A percentile compares a stretch with the other conserved stretches of the same genome.
Conservation (phyloP, 2,888 invertebrate species). For the Bimastos eiseni region DNA sequence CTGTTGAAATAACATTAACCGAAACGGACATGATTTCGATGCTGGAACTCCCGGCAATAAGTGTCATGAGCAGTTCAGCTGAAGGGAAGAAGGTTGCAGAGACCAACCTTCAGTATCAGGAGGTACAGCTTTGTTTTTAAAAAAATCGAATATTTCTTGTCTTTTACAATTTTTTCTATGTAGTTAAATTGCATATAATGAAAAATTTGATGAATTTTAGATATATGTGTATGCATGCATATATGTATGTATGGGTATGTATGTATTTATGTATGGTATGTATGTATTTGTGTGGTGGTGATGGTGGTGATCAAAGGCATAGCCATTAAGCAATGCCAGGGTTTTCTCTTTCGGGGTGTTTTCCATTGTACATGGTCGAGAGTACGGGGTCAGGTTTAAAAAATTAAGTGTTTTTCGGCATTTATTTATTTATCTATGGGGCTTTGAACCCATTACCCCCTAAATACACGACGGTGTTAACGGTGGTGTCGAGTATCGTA, state of each 20-base stretch:
- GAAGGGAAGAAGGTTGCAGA: slow-evolving; percentile 51
- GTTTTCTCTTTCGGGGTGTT: too few relatives aligned
- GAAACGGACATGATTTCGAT: slow-evolving; percentile 61
- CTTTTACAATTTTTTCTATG: neutral
- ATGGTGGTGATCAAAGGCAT: too few relatives aligned
- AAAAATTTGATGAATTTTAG: neutral
- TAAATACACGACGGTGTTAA: too few relatives aligned
- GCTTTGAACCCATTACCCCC: too few relatives aligned
- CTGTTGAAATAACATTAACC: slow-evolving; percentile 53
- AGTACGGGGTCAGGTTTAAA: too few relatives aligned
- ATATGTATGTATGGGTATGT: neutral
- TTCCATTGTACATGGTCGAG: too few relatives aligned
- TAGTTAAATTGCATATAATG: neutral
- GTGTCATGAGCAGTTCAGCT: slow-evolving; percentile 55
- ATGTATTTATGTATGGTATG: slow-evolving; percentile 10
- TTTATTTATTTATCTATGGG: too few relatives aligned
- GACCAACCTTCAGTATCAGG: slow-evolving; percentile 52
- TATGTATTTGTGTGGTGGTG: neutral
- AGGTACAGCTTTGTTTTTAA: slow-evolving; percentile 47
- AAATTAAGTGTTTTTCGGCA: too few relatives aligned
- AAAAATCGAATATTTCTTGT: neutral
- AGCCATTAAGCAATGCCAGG: too few relatives aligned
- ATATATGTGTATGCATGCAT: neutral
- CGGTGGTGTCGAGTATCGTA: neutral
- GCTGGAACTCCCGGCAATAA: slow-evolving; percentile 57